Percentiles rank a stretch among this genome's conserved stretches.
Evolutionary conservation across 2,888 invertebrate genomes (phyloP).

Genomic region (Aphodius sticticus): DNA sequence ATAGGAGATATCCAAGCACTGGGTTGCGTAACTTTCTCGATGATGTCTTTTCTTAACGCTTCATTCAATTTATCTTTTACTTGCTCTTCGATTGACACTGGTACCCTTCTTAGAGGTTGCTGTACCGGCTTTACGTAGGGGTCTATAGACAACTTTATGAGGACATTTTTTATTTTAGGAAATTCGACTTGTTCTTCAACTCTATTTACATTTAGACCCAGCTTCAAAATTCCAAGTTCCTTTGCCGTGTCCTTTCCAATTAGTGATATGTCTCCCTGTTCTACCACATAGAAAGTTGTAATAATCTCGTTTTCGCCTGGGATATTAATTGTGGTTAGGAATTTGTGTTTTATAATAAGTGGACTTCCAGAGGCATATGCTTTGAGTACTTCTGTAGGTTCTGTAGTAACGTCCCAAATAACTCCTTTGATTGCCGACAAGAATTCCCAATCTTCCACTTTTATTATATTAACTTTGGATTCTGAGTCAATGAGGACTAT

Average conservation of each 20-base stretch:
- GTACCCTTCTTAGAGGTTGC: constrained; percentile 32
- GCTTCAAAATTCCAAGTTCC: constrained; percentile 20
- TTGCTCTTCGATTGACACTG: constrained; percentile 36
- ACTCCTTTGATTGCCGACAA: constrained; percentile 8
- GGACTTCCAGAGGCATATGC: constrained; percentile 22
- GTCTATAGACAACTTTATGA: constrained; percentile 15
- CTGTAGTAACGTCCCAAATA: background rate
- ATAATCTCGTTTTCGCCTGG: constrained; percentile 5
- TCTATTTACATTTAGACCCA: constrained; percentile 20
- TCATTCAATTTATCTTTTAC: constrained; percentile 42
- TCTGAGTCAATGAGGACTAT: constrained; percentile 24
- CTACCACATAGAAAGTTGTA: constrained; percentile 5
- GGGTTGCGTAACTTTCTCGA: constrained; percentile 49
- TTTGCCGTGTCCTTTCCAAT: constrained; percentile 19
- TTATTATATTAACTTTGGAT: constrained; percentile 14
- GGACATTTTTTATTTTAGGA: constrained; percentile 16
- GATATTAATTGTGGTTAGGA: constrained; percentile 15
- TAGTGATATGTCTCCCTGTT: constrained; percentile 18
- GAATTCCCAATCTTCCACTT: constrained; percentile 12
- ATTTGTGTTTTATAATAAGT: constrained; percentile 13
- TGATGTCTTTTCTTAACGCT: constrained; percentile 50
- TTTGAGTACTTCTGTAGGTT: constrained; percentile 9
- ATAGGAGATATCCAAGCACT: constrained; percentile 53
- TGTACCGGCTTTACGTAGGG: constrained; percentile 27
- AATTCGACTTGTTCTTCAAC: background rate